Conservation (phyloP, 2,888 invertebrate genomes). For the Epirrita christyi region DNA sequence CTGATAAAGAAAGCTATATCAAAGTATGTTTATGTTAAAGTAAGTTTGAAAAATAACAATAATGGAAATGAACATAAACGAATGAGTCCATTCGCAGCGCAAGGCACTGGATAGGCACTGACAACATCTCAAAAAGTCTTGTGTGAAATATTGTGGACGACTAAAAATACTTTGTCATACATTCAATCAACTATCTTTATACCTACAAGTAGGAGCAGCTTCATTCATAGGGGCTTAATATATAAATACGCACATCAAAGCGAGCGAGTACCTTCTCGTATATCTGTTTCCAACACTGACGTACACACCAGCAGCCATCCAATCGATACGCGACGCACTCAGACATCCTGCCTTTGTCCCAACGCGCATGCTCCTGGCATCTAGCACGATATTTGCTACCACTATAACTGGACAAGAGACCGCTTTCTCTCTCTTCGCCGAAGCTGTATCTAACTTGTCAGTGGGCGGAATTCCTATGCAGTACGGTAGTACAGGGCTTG, state of each 20-base stretch:
- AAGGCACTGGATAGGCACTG: too few relatives aligned
- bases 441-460: slow-evolving; percentile 48
- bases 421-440: slow-evolving; percentile 47
- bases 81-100: too few relatives aligned
- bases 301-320: slow-evolving; percentile 66
- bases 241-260: slow-evolving; percentile 65
- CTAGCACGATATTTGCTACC: slow-evolving; percentile 64
- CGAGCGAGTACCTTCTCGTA: slow-evolving; percentile 52
- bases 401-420: slow-evolving; percentile 43
- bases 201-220: slow-evolving; percentile 40
- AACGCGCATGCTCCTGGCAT: slow-evolving; percentile 69
- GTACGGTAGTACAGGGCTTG: slow-evolving; percentile 62
- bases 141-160: too few relatives aligned
- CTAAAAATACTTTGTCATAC: slow-evolving; percentile 1
- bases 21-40: too few relatives aligned
- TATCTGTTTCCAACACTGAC: slow-evolving; percentile 71
- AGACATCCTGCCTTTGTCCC: slow-evolving; percentile 44
- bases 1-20: too few relatives aligned
- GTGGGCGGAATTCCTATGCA: slow-evolving; percentile 50
- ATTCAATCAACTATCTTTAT: slow-evolving; percentile 18
- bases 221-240: slow-evolving; percentile 67
- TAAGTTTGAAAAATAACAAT: too few relatives aligned
- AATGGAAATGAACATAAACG: too few relatives aligned
- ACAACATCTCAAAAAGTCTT: too few relatives aligned
- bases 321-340: slow-evolving; percentile 81